Evolutionary conservation across 2,113 vertebrate genomes (phyloP).

Genomic region (Potamarius usumacintae): DNA sequence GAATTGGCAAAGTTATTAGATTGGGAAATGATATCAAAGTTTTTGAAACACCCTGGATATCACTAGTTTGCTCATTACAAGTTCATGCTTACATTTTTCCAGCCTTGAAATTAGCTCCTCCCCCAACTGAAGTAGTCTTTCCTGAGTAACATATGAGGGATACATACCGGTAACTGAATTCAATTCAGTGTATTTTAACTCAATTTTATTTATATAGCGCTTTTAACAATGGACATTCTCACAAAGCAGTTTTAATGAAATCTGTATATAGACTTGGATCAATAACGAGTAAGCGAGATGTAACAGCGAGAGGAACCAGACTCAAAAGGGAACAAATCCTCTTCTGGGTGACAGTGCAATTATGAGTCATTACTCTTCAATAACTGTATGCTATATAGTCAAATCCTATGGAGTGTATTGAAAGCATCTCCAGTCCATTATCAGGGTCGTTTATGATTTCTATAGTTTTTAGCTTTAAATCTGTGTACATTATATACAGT

Average conservation of each 20-base stretch:
- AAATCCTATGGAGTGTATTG: background rate
- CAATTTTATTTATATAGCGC: background rate
- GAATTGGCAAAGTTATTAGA: no score
- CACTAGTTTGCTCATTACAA: background rate
- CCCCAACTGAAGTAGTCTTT: background rate
- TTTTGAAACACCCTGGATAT: no score
- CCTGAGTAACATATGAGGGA: background rate
- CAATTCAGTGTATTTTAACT: background rate
- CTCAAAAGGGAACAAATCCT: background rate
- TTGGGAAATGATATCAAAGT: no score
- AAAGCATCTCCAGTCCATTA: background rate
- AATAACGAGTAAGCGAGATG: background rate
- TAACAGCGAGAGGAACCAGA: background rate
- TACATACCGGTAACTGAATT: background rate
- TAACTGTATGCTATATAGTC: background rate
- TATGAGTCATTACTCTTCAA: background rate
- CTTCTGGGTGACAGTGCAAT: constrained; percentile 1
- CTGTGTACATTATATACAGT: background rate
- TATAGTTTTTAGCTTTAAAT: background rate
- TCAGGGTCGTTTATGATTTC: background rate
- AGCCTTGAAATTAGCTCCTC: background rate
- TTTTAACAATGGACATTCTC: background rate
- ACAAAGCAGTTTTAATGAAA: background rate
- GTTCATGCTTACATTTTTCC: background rate
- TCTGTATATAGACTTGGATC: background rate